These are phyloP conservation scores for Scytalopus superciliaris DNA, from an alignment of 2,113 vertebrate species.

Conservation along the genomic window DNA sequence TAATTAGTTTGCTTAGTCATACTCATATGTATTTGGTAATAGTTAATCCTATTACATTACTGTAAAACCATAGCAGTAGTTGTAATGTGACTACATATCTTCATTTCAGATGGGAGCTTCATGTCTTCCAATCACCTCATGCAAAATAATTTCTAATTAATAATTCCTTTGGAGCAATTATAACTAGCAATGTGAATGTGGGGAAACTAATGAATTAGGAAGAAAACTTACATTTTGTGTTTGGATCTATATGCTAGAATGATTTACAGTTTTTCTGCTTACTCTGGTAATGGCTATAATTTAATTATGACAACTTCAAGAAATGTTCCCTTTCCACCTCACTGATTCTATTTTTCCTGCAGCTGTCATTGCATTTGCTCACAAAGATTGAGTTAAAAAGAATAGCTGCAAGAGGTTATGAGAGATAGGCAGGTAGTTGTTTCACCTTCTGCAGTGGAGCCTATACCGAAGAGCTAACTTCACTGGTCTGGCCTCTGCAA, in stretches of 20 bases:
- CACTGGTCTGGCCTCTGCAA: neutral
- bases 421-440: neutral
- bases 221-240: neutral
- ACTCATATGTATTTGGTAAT: neutral
- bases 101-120: slow-evolving; percentile 37
- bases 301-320: slow-evolving; percentile 40
- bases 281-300: slow-evolving; percentile 20
- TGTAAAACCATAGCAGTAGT: neutral
- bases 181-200: neutral
- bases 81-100: slow-evolving; percentile 35
- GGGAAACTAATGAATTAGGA: neutral
- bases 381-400: neutral
- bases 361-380: neutral
- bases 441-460: neutral
- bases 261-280: slow-evolving; percentile 13
- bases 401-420: neutral
- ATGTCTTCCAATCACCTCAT: slow-evolving; percentile 13
- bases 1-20: slow-evolving; percentile 48
- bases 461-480: neutral
- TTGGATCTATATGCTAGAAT: neutral
- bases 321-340: slow-evolving; percentile 10
- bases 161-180: slow-evolving; percentile 47
- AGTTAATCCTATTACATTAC: slow-evolving; percentile 29
- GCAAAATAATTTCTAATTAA: slow-evolving; percentile 55
- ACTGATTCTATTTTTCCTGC: neutral